Base-by-base conservation (phyloP, 2,113 vertebrate species). In the Sinocyclocheilus rhinocerous region DNA sequence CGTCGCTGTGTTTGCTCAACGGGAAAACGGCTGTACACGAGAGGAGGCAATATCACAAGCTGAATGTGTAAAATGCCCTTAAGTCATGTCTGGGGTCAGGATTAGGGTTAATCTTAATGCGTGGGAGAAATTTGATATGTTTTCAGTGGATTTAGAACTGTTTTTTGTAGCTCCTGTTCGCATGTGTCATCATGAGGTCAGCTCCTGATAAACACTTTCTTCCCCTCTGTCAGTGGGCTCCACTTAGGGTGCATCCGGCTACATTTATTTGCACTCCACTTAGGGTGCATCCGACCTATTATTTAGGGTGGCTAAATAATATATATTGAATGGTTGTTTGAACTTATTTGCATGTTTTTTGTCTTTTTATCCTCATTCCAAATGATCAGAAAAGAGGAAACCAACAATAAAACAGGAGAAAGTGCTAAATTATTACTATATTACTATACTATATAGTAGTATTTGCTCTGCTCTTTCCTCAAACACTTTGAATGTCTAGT, bases 181-280 rank as follows among this genome's bases (percentile, higher is more conserved):
- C 57, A 39, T 82, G n/a, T 45, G 10, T 50, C 61, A 11, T 26
- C 24, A 20, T 69, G 9, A 52, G 80, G 61, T 82, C 80, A 69
- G 61, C 36, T 42, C 18, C 48, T 22, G 50, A 78, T 61, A 8
- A 59, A 39, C 55, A 61, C 22, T 42, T 52, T 55, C 16, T 48
- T 70, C 45, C 11, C 45, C 26, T 55, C 65, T 39, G 81, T 70
- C 81, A 50, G 18, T 33, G 26, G 65, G 16, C 18, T 52, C 59
- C 26, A 24, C 42, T 86, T 86, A 76, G 57, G 72, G 20, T 76
- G 63, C 80, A 82, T 69, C 63, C 16, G 29, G 33, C 36, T 82
- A 10, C 42, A 39, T n/a, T n/a, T n/a, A n/a, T n/a, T n/a, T n/a
- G n/a, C n/a, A n/a, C n/a, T n/a, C n/a, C n/a, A n/a, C n/a, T n/a